phyloP scores from a whole-genome alignment of 2,888 invertebrate species.

The Drosophila kokeensis region DNA sequence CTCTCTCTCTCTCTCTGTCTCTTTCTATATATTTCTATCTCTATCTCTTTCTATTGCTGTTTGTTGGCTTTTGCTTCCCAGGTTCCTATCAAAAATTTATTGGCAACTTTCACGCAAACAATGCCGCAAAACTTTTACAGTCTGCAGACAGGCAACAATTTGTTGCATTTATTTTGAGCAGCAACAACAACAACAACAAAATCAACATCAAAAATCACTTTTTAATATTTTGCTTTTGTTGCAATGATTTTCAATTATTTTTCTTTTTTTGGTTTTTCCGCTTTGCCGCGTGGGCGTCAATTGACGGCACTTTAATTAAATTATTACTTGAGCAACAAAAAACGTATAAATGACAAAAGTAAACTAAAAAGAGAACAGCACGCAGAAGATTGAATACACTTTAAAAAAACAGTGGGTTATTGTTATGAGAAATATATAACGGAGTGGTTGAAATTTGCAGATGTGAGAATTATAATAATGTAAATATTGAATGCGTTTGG shows the following conservation, averaged over 20 bases:
- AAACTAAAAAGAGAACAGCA: constrained; percentile 2
- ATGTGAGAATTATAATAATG: background rate
- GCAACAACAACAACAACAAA: constrained; percentile 3
- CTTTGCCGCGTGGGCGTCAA: constrained; percentile 47
- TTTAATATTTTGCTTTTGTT: constrained; percentile 2
- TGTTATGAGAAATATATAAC: background rate
- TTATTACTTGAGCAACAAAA: constrained; percentile 37
- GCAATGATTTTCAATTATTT: background rate
- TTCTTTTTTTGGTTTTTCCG: background rate
- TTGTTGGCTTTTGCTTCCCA: constrained; percentile 14
- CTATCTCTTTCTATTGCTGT: background rate
- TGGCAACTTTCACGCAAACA: constrained; percentile 68
- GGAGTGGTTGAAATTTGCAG: too few species aligned
- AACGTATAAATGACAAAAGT: background rate
- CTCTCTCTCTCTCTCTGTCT: too few species aligned
- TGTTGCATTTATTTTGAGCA: constrained; percentile 51
- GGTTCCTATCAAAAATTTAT: constrained; percentile 38
- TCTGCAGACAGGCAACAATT: constrained; percentile 43
- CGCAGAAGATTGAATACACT: background rate
- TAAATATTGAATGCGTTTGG: background rate
- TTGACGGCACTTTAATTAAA: constrained; percentile 48
- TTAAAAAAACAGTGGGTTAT: background rate
- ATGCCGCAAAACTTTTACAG: constrained; percentile 31
- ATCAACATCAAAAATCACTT: background rate
- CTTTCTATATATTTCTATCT: background rate